These are phyloP conservation scores for Coccyzus lansbergi DNA, from an alignment of 2,797 vertebrate genomes.

Conservation along the genomic window DNA sequence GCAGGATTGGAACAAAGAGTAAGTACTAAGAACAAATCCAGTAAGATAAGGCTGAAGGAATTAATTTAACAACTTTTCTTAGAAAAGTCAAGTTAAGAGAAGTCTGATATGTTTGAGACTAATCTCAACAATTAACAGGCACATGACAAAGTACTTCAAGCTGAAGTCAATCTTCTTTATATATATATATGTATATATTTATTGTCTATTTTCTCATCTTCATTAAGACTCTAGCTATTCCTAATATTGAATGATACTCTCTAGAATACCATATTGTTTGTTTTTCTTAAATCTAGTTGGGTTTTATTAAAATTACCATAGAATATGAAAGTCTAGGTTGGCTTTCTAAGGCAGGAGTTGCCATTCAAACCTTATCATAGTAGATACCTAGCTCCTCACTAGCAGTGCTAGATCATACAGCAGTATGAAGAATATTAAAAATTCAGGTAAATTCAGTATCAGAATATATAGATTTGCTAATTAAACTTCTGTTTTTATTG, in stretches of 20 bases:
- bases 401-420: neutral
- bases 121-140: neutral
- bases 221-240: neutral
- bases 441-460: neutral
- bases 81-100: neutral
- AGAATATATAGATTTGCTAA: neutral
- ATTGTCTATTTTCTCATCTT: neutral
- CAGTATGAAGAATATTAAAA: neutral
- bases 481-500: neutral
- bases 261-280: neutral
- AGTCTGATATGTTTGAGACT: neutral
- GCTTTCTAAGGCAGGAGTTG: neutral
- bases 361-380: neutral
- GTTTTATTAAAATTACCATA: neutral
- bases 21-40: neutral
- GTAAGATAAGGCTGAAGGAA: neutral
- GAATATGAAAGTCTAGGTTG: neutral
- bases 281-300: neutral
- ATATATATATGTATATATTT: neutral
- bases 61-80: neutral
- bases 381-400: neutral
- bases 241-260: neutral
- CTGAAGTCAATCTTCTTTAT: neutral
- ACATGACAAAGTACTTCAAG: neutral
- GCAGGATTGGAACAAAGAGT: neutral